Evolutionary conservation across 1,140 invertebrate species (phyloP).

Genomic region (Phenacoccus solenopsis): DNA sequence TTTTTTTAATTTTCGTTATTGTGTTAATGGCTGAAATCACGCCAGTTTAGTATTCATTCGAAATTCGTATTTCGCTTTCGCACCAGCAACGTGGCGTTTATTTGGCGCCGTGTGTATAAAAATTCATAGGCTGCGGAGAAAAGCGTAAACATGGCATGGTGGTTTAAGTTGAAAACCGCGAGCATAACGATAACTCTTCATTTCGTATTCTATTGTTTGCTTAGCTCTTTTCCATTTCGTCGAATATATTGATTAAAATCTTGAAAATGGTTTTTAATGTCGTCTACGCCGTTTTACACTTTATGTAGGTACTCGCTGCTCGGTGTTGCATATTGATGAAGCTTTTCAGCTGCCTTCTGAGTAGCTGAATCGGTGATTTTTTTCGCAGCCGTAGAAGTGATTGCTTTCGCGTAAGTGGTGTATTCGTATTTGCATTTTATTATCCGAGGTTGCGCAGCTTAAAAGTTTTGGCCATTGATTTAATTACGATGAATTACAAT

Average conservation of each 20-base stretch:
- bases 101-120: too few species aligned
- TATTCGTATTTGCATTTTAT: too few species aligned
- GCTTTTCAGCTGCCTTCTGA: background rate
- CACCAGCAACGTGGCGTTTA: too few species aligned
- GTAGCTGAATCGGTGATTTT: background rate
- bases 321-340: background rate
- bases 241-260: slow-evolving; percentile 3
- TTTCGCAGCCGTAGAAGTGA: background rate
- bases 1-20: too few species aligned
- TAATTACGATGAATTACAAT: too few species aligned
- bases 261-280: slow-evolving; percentile 3
- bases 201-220: background rate
- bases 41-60: too few species aligned
- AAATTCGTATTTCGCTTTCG: too few species aligned
- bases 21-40: too few species aligned
- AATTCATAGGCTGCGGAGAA: too few species aligned
- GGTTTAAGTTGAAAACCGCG: background rate
- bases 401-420: background rate
- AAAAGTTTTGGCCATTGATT: too few species aligned
- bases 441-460: too few species aligned
- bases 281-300: background rate
- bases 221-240: background rate
- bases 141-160: too few species aligned
- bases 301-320: background rate
- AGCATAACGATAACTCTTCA: background rate